These are phyloP conservation scores for Clarias fuscus DNA, from an alignment of 2,797 vertebrate species.

Conservation along the genomic window DNA sequence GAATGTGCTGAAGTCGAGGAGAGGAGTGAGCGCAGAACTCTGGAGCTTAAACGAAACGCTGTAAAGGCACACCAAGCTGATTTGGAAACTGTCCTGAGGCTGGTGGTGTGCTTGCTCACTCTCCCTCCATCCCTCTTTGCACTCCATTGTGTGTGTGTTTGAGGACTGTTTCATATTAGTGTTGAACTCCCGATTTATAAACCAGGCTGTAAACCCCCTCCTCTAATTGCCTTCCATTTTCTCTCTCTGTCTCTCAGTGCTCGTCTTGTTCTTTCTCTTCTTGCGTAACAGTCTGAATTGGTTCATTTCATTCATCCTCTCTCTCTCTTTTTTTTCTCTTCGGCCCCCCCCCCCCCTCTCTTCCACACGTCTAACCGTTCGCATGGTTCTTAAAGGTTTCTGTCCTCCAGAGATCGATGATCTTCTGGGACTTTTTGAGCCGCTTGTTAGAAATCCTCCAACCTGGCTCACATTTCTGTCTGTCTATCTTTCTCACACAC, in stretches of 20 bases:
- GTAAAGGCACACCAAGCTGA: conserved; percentile 2
- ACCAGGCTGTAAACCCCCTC: conserved; percentile 90
- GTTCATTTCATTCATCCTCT: conserved; percentile 3
- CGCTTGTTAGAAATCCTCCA: neutral
- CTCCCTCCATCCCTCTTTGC: neutral
- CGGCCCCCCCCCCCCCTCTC: neutral
- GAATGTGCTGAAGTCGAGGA: neutral
- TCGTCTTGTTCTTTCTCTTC: conserved; percentile 29
- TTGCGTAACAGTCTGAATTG: conserved; percentile 41
- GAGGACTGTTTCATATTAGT: conserved; percentile 80
- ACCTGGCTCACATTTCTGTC: neutral
- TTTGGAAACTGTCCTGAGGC: conserved; percentile 34
- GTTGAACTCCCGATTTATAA: conserved; percentile 85
- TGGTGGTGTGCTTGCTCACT: neutral
- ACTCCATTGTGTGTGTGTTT: conserved; percentile 53
- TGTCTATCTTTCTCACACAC: neutral
- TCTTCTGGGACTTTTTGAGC: neutral
- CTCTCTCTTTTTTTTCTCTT: neutral
- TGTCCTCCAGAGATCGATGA: neutral
- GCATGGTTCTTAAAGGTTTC: neutral
- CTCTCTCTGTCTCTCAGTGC: conserved; percentile 51
- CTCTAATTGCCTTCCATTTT: conserved; percentile 86
- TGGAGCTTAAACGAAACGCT: neutral
- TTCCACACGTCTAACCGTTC: neutral
- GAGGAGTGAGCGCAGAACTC: neutral